Evolutionary conservation across 2,113 vertebrate genomes (phyloP).

Genomic region (Eidolon helvum): DNA sequence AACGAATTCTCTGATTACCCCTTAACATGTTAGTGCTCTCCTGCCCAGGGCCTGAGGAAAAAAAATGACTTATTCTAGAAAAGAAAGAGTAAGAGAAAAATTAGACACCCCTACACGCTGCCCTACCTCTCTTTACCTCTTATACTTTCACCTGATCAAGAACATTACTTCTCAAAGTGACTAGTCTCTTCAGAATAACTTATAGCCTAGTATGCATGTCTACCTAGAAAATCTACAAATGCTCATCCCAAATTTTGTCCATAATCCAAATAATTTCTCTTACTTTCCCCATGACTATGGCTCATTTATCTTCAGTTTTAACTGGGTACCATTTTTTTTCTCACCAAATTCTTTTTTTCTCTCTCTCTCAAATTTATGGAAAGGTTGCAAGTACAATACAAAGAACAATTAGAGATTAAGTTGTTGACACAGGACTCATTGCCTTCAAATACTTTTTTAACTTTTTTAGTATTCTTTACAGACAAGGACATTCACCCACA

Average conservation of each 20-base stretch:
- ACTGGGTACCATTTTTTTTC: not conserved
- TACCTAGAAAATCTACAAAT: conserved; percentile 6
- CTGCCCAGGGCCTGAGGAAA: not conserved
- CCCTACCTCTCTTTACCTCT: not conserved
- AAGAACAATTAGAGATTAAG: not conserved
- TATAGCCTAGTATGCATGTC: not conserved
- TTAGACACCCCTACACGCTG: not conserved
- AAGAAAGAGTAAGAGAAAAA: not conserved
- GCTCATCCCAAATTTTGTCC: not conserved
- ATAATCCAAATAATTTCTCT: conserved; percentile 34
- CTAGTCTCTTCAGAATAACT: not conserved
- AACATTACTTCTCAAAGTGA: not conserved
- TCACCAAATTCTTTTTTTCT: not conserved
- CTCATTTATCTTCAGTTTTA: not conserved
- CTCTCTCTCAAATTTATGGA: not conserved
- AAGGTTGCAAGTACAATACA: not conserved
- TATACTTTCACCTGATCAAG: not conserved
- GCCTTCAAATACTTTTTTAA: not conserved
- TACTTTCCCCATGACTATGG: not conserved
- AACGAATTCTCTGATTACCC: not conserved
- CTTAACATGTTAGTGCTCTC: not conserved
- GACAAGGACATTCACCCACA: not conserved
- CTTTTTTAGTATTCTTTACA: not conserved
- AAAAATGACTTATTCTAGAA: not conserved
- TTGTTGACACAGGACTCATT: not conserved